Percentiles rank a stretch among this genome's conserved stretches.
Evolutionary conservation across 2,888 invertebrate genomes (phyloP).

Genomic region (Bombyx huttoni): DNA sequence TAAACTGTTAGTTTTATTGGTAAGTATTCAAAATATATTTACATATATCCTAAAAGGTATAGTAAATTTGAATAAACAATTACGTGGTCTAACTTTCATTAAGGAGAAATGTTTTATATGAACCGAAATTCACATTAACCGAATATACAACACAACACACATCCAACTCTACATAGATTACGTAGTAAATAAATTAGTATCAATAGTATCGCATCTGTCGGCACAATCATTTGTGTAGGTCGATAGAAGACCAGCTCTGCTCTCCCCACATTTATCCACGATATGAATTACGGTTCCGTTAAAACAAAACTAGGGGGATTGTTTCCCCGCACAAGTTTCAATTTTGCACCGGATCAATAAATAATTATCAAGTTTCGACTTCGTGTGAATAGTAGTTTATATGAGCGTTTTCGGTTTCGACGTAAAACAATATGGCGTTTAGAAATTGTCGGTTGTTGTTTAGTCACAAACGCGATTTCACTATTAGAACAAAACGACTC

Average conservation of each 20-base stretch:
- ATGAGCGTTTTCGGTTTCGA: too few relatives aligned
- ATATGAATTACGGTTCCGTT: conserved; percentile 26
- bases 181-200: neutral
- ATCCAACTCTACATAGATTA: neutral
- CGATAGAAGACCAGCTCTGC: conserved; percentile 15
- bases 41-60: too few relatives aligned
- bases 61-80: too few relatives aligned
- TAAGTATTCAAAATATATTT: too few relatives aligned
- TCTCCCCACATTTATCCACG: conserved; percentile 8
- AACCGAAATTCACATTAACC: too few relatives aligned
- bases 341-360: conserved; percentile 55
- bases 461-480: conserved; percentile 21
- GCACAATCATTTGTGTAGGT: conserved; percentile 20
- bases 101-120: too few relatives aligned
- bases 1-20: too few relatives aligned
- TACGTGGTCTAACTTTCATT: too few relatives aligned
- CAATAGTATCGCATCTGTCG: conserved; percentile 11
- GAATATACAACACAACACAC: neutral
- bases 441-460: too few relatives aligned
- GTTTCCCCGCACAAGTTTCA: conserved; percentile 18
- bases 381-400: conserved; percentile 41
- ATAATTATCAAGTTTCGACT: conserved; percentile 35
- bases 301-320: conserved; percentile 37
- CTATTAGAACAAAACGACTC: conserved; percentile 26
- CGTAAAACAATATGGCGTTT: too few relatives aligned